Conservation (phyloP, 2,797 vertebrate species). For the Cirrhinus mrigala region DNA sequence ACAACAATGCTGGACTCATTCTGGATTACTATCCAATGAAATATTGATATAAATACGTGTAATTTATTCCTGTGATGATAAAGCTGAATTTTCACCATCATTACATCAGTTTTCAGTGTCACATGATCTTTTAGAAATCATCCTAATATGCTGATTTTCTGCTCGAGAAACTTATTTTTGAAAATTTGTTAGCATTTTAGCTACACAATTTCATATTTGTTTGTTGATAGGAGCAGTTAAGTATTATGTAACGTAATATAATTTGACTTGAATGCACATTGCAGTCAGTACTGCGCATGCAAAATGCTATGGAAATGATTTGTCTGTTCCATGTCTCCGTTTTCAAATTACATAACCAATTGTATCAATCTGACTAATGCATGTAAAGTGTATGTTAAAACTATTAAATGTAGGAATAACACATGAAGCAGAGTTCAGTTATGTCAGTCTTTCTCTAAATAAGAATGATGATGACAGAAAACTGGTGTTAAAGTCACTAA, state of each 20-base stretch:
- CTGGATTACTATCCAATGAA: background rate
- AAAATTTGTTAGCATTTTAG: background rate
- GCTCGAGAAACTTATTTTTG: background rate
- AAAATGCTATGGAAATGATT: background rate
- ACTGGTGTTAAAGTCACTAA: background rate
- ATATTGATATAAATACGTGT: background rate
- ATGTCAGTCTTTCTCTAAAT: background rate
- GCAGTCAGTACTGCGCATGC: background rate
- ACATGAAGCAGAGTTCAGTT: background rate
- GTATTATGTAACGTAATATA: background rate
- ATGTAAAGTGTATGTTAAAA: constrained; percentile 5
- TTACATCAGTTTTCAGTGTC: background rate
- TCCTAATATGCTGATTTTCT: background rate
- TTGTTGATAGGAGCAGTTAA: background rate
- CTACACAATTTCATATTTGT: background rate
- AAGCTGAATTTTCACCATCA: background rate
- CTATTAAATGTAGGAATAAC: background rate
- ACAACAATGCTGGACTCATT: constrained; percentile 5
- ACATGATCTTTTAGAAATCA: background rate
- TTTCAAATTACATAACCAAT: background rate
- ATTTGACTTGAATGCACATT: background rate
- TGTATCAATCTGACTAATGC: background rate
- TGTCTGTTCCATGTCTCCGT: background rate
- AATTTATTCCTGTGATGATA: background rate
- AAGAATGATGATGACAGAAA: background rate